Conservation (phyloP, 2,113 vertebrate species). For the Pantherophis guttatus region DNA sequence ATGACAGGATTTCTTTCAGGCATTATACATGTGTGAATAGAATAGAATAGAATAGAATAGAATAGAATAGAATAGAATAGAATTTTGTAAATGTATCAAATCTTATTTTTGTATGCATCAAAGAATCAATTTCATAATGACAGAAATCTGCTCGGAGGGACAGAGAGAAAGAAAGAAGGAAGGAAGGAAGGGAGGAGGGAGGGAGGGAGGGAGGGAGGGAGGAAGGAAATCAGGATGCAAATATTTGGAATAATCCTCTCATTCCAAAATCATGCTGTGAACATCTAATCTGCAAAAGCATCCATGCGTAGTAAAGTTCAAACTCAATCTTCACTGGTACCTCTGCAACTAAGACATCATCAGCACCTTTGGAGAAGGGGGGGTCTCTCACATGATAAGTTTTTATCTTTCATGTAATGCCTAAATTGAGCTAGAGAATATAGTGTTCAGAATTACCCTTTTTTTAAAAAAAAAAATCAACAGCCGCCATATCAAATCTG, state of each 20-base stretch:
- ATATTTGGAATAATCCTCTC: neutral
- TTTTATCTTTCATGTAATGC: neutral
- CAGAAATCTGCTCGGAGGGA: neutral
- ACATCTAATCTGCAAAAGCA: neutral
- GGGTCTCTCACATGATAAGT: neutral
- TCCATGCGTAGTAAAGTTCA: neutral
- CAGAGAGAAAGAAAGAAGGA: neutral
- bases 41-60: no score
- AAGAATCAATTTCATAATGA: neutral
- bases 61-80: neutral
- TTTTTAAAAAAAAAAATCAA: neutral
- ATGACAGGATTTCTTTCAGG: neutral
- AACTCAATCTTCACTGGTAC: neutral
- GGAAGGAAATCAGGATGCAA: neutral
- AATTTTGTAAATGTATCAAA: neutral
- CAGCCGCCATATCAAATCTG: neutral
- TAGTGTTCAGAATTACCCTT: neutral
- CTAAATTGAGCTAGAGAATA: neutral
- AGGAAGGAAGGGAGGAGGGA: no score
- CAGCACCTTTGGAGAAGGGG: neutral
- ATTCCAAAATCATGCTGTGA: neutral
- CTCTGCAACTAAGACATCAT: neutral
- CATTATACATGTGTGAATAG: neutral
- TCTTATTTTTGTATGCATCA: neutral
- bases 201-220: neutral